Evolutionary conservation across 2,797 vertebrate genomes (phyloP), one percentile per base, ranked within the genome.

Genomic region (Artibeus jamaicensis): DNA sequence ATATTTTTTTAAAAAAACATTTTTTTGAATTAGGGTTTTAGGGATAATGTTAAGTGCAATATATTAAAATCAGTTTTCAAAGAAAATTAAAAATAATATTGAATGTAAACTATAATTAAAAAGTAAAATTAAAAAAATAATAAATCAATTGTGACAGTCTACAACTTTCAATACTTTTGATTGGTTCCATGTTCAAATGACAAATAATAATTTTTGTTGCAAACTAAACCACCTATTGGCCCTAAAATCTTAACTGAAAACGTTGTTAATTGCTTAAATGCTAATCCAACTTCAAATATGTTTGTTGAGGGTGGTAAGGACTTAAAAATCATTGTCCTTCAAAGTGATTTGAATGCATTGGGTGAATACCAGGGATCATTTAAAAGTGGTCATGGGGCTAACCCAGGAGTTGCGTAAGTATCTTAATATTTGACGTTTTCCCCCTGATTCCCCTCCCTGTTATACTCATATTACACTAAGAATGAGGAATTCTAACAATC

Each of bases 201-300:
- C 55, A 96, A 88, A 68, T 73, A 65, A 37, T 86, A 86, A 12
- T 32, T 83, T 91, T 89, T 70, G 10, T 89, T 92, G 24, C 24
- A 95, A 92, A 93, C 29, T 83, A 59, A 78, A 6, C 48, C 44
- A 71, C 78, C 15, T 67, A 86, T 86, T 86, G 32, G 16, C 5
- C 39, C 37, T 21, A 67, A 29, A 44, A 19, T 86, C 48, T 84
- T 82, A 71, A 76, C 29, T 85, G 42, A 89, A 95, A 84, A 46
- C n/a, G 83, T 77, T 91, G 9, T 94, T 89, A 73, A 93, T 76
- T 50, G 83, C 14, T 62, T 83, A 89, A 85, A 44, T 87, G 22
- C 82, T 68, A 97, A 92, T 88, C n/a, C 11, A 82, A n/a, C 50
- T 86, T 77, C 22, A 83, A 76, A 42, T 78, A 71, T 95, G 22